Evolutionary conservation across 2,797 vertebrate species (phyloP), one percentile per base, ranked within the genome.

Genomic region (Galago senegalensis): DNA sequence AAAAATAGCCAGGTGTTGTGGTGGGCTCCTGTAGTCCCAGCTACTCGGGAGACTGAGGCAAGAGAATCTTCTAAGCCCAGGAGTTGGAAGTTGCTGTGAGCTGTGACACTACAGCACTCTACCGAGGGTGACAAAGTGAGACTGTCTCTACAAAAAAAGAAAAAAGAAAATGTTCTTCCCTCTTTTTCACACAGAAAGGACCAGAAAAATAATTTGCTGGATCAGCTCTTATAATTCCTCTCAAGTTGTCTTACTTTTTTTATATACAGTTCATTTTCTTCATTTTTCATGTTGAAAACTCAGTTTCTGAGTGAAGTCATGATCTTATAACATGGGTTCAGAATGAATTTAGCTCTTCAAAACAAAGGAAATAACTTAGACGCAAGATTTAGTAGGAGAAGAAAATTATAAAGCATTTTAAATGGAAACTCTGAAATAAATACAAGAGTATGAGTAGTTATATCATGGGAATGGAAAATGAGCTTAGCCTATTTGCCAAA

Each of bases 241-340:
- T 16, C 56, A 63, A 77, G 43, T 65, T 87, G 72, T 8, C 89
- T 77, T 21, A n/a, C 53, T 13, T 58, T 27, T 91, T 81, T 80
- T 70, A 3, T 46, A 14, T 84, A 11, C 29, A 53, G 58, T 80
- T 95, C 9, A 58, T 84, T 65, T 94, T 90, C 27, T 88, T 91
- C 25, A 46, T 67, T 96, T 81, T 95, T 84, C 40, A 79, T 84
- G n/a, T 69, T 79, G 91, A 21, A 96, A 89, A 63, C 37, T 67
- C 87, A 89, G 43, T 58, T 89, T 90, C 40, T 80, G 43, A 93
- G 27, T 89, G 56, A 92, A 93, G 17, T 21, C n/a, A 81, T 89
- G 29, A 80, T 82, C 56, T 94, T 73, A 46, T 37, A 79, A 60
- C 11, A 49, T 76, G 67, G 29, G 4, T 75, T 69, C 56, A 93